Evolutionary conservation across 2,888 invertebrate species (phyloP).

Genomic region (Cactoblastis cactorum): DNA sequence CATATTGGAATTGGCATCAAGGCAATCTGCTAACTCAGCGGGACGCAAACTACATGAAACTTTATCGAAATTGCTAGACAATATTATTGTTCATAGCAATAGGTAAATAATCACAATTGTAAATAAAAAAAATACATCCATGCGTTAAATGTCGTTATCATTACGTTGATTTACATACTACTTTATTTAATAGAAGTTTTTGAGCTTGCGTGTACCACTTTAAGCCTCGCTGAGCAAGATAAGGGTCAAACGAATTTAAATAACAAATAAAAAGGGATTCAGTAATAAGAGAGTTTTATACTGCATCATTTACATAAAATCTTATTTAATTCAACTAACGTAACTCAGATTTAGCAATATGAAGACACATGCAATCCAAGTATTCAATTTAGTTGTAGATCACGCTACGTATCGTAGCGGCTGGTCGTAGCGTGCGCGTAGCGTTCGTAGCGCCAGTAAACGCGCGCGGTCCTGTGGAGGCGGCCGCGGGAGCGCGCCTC

Average conservation of each 20-base stretch:
- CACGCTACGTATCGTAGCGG: slow-evolving; percentile 7
- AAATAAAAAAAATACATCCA: no score
- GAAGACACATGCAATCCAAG: not conserved
- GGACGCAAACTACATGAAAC: not conserved
- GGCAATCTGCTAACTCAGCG: slow-evolving; percentile 2
- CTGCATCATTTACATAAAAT: no score
- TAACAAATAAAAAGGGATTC: no score
- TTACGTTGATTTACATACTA: no score
- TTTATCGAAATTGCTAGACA: not conserved
- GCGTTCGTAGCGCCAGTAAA: slow-evolving; percentile 52
- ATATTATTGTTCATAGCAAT: not conserved
- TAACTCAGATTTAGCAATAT: not conserved
- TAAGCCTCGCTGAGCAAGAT: no score
- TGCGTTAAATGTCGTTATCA: no score
- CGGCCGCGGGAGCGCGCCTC: slow-evolving; percentile 54
- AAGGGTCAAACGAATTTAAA: no score
- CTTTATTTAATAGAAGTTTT: no score
- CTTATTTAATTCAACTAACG: not conserved
- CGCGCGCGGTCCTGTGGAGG: slow-evolving; percentile 56
- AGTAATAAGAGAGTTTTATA: no score
- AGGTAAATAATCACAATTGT: no score
- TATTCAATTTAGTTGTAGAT: no score
- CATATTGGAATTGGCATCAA: slow-evolving; percentile 5
- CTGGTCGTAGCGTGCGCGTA: slow-evolving; percentile 42
- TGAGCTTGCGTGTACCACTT: no score